These are phyloP conservation scores for Microplitis deprimator DNA, from an alignment of 2,888 invertebrate species.

Conservation along the genomic window DNA sequence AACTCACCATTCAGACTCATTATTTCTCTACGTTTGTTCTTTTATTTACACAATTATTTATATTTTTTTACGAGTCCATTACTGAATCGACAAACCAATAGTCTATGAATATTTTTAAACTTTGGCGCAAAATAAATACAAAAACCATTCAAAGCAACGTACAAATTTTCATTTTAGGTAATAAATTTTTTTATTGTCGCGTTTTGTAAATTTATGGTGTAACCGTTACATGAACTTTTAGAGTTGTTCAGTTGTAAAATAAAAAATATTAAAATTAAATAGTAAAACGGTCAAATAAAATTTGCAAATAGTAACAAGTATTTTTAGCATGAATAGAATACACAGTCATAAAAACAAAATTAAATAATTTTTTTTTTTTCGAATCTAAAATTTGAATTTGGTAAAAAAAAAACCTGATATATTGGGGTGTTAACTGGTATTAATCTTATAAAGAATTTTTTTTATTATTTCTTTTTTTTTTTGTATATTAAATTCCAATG, in stretches of 20 bases:
- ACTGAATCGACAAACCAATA: not conserved
- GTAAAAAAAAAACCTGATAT: not conserved
- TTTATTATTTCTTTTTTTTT: too few species aligned
- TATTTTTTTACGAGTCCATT: not conserved
- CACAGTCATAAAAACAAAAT: not conserved
- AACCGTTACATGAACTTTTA: constrained; percentile 17
- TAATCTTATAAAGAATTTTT: too few species aligned
- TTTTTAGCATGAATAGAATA: not conserved
- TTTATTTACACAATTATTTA: not conserved
- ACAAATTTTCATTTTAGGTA: not conserved
- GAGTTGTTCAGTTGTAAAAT: not conserved
- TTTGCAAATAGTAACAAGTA: not conserved
- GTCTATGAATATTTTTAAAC: not conserved
- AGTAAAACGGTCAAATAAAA: constrained; percentile 3
- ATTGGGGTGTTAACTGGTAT: too few species aligned
- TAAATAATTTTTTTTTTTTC: not conserved
- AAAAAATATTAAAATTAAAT: constrained; percentile 8
- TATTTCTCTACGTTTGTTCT: constrained; percentile 7
- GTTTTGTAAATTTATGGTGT: not conserved
- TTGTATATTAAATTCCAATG: not conserved
- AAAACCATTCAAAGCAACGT: not conserved
- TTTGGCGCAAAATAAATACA: not conserved
- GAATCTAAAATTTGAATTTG: not conserved
- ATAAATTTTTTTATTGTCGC: not conserved
- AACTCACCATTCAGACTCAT: constrained; percentile 17